Conservation (phyloP, 2,113 vertebrate species). For the Dromiciops gliroides region DNA sequence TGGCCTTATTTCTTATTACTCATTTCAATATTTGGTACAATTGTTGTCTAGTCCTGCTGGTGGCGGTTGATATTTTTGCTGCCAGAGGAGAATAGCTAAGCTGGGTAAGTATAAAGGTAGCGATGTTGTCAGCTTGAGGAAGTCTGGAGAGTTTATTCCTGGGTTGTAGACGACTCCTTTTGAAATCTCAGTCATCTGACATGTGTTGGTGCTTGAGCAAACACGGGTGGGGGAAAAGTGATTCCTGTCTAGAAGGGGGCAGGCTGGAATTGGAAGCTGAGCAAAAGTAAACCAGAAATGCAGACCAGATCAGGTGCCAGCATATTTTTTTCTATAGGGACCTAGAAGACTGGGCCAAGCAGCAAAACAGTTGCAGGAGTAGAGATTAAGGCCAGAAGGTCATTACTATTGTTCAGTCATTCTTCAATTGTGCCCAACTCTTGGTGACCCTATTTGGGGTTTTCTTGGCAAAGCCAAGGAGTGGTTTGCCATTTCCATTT, state of each 20-base stretch:
- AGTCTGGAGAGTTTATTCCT: conserved; percentile 14
- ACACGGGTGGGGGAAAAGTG: background rate
- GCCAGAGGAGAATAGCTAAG: conserved; percentile 39
- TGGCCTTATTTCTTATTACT: conserved; percentile 22
- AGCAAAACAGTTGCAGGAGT: background rate
- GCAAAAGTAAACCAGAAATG: background rate
- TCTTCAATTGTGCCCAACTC: background rate
- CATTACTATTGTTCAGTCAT: background rate
- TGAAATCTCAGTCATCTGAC: background rate
- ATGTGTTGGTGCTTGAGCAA: background rate
- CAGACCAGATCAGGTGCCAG: background rate
- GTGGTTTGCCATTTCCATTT: background rate
- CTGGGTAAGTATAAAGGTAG: conserved; percentile 33
- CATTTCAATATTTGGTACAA: conserved; percentile 32
- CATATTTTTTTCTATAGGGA: background rate
- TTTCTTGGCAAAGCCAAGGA: background rate
- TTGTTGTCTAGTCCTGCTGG: conserved; percentile 22
- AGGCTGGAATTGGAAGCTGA: background rate
- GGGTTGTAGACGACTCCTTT: conserved; percentile 50
- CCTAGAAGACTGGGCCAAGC: background rate
- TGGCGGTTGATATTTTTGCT: conserved; percentile 29
- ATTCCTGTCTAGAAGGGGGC: background rate
- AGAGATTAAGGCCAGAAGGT: background rate
- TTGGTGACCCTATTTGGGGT: background rate
- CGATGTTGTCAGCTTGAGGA: background rate